Evolutionary conservation across 2,113 vertebrate genomes (phyloP).

Genomic region (Leptobrachium ailaonicum): DNA sequence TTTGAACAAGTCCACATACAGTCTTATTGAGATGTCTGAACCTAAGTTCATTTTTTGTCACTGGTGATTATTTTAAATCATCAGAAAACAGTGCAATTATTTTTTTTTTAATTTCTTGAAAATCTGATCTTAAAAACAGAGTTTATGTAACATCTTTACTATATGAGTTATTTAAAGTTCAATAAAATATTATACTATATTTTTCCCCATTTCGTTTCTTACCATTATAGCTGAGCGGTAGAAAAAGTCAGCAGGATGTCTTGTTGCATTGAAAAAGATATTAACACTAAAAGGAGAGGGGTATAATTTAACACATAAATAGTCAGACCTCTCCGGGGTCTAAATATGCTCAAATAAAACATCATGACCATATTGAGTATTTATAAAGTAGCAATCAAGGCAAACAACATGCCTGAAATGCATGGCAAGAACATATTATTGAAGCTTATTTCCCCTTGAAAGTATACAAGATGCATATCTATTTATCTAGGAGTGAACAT

Average conservation of each 20-base stretch:
- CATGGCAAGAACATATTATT: not conserved
- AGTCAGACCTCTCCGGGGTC: not conserved
- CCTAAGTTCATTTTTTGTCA: conserved; percentile 23
- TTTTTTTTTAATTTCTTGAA: not conserved
- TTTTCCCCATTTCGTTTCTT: too few species aligned
- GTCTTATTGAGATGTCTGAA: conserved; percentile 2
- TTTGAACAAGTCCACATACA: conserved; percentile 20
- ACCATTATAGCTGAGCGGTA: not conserved
- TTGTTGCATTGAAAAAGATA: not conserved
- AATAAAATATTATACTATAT: not conserved
- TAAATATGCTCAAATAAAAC: not conserved
- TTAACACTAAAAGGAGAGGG: not conserved
- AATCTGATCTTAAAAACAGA: not conserved
- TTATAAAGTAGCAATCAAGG: not conserved
- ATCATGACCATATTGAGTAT: not conserved
- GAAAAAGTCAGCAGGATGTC: not conserved
- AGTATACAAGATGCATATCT: too few species aligned
- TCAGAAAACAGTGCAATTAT: not conserved
- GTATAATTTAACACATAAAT: not conserved
- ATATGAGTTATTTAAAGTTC: not conserved
- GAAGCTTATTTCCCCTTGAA: not conserved
- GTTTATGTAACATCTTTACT: not conserved
- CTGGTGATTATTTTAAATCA: not conserved
- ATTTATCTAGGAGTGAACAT: too few species aligned
- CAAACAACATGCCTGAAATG: not conserved